A percentile compares a stretch with the other conserved stretches of the same genome.
Conservation (phyloP, 2,888 invertebrate species). For the Scaptomyza flava region DNA sequence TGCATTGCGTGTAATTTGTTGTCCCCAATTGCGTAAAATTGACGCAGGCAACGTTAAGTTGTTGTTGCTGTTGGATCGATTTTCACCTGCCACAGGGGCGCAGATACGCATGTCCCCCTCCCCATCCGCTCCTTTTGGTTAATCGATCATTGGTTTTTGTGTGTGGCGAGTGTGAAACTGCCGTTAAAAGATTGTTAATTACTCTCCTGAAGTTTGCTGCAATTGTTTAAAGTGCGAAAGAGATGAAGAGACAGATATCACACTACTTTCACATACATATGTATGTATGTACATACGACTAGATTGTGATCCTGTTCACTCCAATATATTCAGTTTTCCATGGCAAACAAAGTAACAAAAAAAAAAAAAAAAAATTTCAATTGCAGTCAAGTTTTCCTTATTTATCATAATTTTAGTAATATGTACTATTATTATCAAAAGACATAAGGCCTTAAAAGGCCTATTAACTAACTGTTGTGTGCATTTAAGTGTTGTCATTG, state of each 20-base stretch:
- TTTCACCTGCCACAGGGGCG: conserved; percentile 57
- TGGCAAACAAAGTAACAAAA: not conserved
- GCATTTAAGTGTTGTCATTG: conserved; percentile 35
- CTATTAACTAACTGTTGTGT: conserved; percentile 42
- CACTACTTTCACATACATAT: not conserved
- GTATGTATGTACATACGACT: not conserved
- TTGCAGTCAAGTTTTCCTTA: conserved; percentile 6
- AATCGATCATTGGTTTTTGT: conserved; percentile 49
- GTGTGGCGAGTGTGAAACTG: conserved; percentile 43
- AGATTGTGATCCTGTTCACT: not conserved
- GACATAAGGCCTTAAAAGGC: conserved; percentile 2
- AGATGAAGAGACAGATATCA: not conserved
- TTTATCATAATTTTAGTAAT: not conserved
- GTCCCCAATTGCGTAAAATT: conserved; percentile 65
- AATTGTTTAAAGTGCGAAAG: not conserved
- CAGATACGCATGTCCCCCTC: not conserved
- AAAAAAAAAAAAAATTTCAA: not conserved
- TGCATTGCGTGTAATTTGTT: conserved; percentile 60
- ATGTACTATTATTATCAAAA: conserved; percentile 9
- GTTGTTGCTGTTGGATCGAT: conserved; percentile 41
- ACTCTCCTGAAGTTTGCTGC: conserved; percentile 27
- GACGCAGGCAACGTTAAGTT: conserved; percentile 32
- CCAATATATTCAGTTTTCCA: too few species aligned
- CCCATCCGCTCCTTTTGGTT: conserved; percentile 14
- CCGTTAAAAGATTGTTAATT: conserved; percentile 69